Evolutionary conservation across 53 echinoderm and acorn worm species (phyloP), one percentile per base, ranked within the genome.

Genomic region (Henricia sp.): DNA sequence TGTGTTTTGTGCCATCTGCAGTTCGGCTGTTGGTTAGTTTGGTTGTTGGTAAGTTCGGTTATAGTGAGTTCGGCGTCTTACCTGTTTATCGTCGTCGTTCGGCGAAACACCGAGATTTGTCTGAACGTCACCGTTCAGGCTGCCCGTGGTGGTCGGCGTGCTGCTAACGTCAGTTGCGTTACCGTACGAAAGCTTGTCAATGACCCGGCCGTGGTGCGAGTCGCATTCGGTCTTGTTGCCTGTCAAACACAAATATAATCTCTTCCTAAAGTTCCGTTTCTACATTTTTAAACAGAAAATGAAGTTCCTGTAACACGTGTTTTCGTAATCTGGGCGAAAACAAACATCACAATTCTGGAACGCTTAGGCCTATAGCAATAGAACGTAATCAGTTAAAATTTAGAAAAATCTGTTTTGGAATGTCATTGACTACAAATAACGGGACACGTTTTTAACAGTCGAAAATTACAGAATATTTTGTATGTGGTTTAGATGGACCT

Each of bases 121-220:
- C 19, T 80, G 80, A 6, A 62, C 80, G 64, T 80, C 80, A 1
- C 21, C 80, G 46, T 60, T 63, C 10, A 64, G 80, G 40, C 80
- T 80, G 28, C 80, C 80, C 48, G 80, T 80, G 30, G 80, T 80
- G 20, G 80, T 63, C 63, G 80, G 80, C 48, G 80, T 80, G 80
- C 64, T 80, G 50, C 80, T 64, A 17, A 80, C 80, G 21, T 80
- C 80, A 36, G 62, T 80, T 6, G 17, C 63, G 50, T 33, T 64
- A 10, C 80, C 48, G 64, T 80, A 80, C 34, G 62, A 62, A 19
- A 80, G 44, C 50, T 80, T 80, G 44, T 80, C 80, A 13, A 44
- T 16, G 10, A 35, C 6, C 1, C 63, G 80, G 21, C 80, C 80
- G 64, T 80, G 80, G 27, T 80, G 80, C 12, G 44, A 50, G 20